Evolutionary conservation across 2,888 invertebrate genomes (phyloP), one percentile per base, ranked within the genome.

Genomic region (Periphyllus acericola): DNA sequence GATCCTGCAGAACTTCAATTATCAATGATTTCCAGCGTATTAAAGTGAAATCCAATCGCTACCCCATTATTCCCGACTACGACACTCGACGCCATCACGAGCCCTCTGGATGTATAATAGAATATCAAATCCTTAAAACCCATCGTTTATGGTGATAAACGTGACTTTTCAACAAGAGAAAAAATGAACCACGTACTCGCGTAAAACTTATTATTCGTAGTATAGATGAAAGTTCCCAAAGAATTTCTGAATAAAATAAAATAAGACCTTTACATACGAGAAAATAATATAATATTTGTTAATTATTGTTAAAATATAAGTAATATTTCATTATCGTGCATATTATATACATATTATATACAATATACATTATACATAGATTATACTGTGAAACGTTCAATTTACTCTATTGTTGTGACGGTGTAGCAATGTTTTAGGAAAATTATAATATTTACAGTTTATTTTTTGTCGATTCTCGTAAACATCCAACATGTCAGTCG

Each of bases 1-100:
- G 75, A 84, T 75, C 40, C 75, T 66, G 75, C n/a, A n/a, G n/a
- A 40, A 78, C 68, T 85, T 85, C 85, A 85, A 85, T 85, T 85
- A 85, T 78, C 85, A 85, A 79, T 32, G 85, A 85, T 79, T 78
- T 85, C 52, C 76, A 79, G 34, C 52, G 78, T 52, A 79, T 85
- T 85, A 78, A 71, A 85, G 78, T 78, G 78, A 78, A 85, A 79
- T 71, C 34, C 85, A 78, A 85, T 78, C 85, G 78, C 34, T 29
- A 66, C 46, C 74, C 75, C 52, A 85, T 85, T 85, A 79, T 85
- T 85, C 68, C 52, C 11, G 34, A 52, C 68, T 68, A n/a, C 78
- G 78, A 78, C 66, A 78, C 52, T 85, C 19, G 71, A 78, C 25
- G 46, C 46, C 34, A 36, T 79, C 78, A 78, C n/a, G n/a, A 76